Evolutionary conservation across 2,888 invertebrate species (phyloP).

Genomic region (Hymenopus coronatus): DNA sequence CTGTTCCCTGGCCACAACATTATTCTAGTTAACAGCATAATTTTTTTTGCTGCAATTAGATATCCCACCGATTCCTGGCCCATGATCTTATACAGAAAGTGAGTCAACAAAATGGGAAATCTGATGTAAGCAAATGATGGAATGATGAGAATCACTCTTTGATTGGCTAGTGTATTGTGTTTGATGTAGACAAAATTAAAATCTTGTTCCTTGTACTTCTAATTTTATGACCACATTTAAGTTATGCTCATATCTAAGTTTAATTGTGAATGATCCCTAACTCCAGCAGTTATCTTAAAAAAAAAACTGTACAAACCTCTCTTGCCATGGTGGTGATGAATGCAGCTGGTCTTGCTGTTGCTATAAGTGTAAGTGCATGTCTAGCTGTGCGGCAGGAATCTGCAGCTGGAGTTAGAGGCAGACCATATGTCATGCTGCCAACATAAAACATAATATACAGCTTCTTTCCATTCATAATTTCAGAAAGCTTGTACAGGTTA

Average conservation of each 20-base stretch:
- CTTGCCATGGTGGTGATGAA: conserved; percentile 98
- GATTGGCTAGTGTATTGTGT: no score
- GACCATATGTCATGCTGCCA: conserved; percentile 81
- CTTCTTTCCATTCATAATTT: background rate
- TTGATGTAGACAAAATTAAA: no score
- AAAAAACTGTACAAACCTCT: conserved; percentile 49
- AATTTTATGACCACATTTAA: background rate
- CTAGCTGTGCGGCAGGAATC: conserved; percentile 96
- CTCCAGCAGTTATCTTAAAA: background rate
- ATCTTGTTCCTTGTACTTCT: no score
- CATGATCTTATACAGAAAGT: no score
- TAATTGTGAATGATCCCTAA: background rate
- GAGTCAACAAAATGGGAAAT: no score
- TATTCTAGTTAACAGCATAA: no score
- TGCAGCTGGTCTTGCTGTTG: conserved; percentile 93
- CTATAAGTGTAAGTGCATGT: conserved; percentile 94
- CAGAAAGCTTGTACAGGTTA: no score
- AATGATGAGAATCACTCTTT: no score
- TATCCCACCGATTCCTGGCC: no score
- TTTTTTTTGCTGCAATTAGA: no score
- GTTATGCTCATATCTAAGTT: background rate
- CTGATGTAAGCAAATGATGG: no score
- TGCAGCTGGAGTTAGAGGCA: conserved; percentile 91
- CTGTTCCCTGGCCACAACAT: no score
- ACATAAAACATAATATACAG: background rate